Evolutionary conservation across 2,888 invertebrate genomes (phyloP).

Genomic region (Temnothorax ravouxi): DNA sequence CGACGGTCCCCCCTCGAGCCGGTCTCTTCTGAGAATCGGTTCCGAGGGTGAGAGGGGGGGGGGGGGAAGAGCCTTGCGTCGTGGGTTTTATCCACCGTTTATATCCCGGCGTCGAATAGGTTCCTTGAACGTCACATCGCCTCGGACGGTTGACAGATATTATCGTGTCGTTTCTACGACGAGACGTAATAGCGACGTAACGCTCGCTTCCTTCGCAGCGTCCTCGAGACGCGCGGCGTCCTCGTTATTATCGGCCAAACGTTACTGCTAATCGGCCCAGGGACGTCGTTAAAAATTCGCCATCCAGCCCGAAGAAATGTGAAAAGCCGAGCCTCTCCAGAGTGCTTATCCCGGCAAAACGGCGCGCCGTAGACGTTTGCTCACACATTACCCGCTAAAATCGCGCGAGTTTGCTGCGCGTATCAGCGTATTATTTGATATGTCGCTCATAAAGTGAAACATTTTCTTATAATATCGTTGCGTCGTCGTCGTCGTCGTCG

Average conservation of each 20-base stretch:
- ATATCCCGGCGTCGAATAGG: conserved; percentile 63
- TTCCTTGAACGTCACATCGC: conserved; percentile 45
- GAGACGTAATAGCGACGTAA: conserved; percentile 20
- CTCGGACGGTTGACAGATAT: conserved; percentile 63
- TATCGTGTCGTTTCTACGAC: conserved; percentile 51
- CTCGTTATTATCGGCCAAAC: conserved; percentile 19
- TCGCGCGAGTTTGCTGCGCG: background rate
- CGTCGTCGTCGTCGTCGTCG: background rate
- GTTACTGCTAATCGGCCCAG: conserved; percentile 13
- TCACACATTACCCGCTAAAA: conserved; percentile 35
- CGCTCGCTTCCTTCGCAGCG: background rate
- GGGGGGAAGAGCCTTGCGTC: conserved; percentile 43
- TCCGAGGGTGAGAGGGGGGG: conserved; percentile 5
- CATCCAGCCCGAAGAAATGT: background rate
- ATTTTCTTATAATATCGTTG: conserved; percentile 37
- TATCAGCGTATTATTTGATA: conserved; percentile 53
- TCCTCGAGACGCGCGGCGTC: conserved; percentile 7
- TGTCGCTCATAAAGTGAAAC: conserved; percentile 41
- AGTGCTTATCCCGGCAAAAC: conserved; percentile 8
- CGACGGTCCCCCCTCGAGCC: conserved; percentile 62
- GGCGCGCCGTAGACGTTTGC: conserved; percentile 14
- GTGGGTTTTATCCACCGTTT: conserved; percentile 67
- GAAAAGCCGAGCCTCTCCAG: conserved; percentile 1
- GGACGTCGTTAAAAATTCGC: conserved; percentile 26
- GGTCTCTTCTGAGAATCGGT: conserved; percentile 70